phyloP scores from a whole-genome alignment of 2,797 vertebrate species.

The Haliaeetus vocifer region DNA sequence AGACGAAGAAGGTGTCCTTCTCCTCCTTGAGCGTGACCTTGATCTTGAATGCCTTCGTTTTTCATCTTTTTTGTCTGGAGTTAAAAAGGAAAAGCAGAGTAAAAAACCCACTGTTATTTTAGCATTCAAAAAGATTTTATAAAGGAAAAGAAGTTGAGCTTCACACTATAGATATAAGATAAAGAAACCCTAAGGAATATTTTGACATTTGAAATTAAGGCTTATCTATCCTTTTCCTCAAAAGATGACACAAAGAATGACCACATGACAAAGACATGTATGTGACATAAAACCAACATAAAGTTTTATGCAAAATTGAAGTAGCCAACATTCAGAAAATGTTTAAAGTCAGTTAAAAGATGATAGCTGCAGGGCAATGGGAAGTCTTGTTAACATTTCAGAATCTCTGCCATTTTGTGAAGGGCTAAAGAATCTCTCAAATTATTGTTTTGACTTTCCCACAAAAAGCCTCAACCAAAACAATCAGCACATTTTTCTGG shows the following conservation, averaged over 20 bases:
- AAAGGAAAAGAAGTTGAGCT: neutral
- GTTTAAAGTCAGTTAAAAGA: neutral
- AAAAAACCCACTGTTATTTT: rapidly evolving
- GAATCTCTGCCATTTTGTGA: neutral
- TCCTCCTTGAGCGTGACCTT: slow-evolving; percentile 87
- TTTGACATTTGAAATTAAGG: neutral
- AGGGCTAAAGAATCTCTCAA: neutral
- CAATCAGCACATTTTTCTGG: neutral
- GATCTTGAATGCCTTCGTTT: slow-evolving; percentile 95
- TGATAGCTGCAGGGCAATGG: neutral
- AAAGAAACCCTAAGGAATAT: neutral
- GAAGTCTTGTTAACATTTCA: neutral
- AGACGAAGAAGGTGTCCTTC: slow-evolving; percentile 90
- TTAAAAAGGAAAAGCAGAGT: neutral
- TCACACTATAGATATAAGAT: neutral
- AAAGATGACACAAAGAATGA: neutral
- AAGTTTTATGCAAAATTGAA: neutral
- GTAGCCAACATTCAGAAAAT: neutral
- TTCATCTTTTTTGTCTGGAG: slow-evolving; percentile 94
- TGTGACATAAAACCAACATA: neutral
- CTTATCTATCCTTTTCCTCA: neutral
- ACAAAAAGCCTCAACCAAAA: neutral
- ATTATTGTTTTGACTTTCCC: neutral
- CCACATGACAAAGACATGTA: rapidly evolving
- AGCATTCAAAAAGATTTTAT: neutral